phyloP scores from a whole-genome alignment of 2,888 invertebrate genomes.

The Apamea crenata region DNA sequence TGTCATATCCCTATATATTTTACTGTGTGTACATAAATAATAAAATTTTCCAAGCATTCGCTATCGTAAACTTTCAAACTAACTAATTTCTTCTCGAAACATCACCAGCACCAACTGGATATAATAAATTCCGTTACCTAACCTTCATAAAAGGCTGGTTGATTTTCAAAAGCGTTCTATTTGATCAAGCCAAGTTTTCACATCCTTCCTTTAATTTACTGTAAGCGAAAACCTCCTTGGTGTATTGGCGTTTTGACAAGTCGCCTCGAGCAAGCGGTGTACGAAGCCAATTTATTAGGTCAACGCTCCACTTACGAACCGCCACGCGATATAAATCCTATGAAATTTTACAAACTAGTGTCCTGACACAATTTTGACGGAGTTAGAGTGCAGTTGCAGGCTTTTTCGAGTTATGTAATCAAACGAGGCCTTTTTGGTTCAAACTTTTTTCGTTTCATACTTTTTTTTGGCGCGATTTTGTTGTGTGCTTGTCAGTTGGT shows the following conservation, averaged over 20 bases:
- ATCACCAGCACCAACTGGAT: not conserved
- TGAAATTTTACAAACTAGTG: slow-evolving; percentile 53
- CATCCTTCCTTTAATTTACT: slow-evolving; percentile 58
- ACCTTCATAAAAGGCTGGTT: slow-evolving; percentile 45
- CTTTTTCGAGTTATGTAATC: slow-evolving; percentile 19
- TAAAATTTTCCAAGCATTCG: not conserved
- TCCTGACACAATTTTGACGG: slow-evolving; percentile 49
- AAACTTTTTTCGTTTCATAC: slow-evolving; percentile 20
- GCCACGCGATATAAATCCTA: slow-evolving; percentile 54
- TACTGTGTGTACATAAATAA: no score
- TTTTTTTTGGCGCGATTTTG: slow-evolving; percentile 28
- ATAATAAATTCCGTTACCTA: slow-evolving; percentile 28
- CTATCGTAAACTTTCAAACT: slow-evolving; percentile 6
- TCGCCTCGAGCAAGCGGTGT: slow-evolving; percentile 65
- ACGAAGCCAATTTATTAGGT: slow-evolving; percentile 72
- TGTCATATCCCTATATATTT: no score
- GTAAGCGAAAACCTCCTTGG: slow-evolving; percentile 60
- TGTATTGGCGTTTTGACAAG: slow-evolving; percentile 76
- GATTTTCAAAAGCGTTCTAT: slow-evolving; percentile 58
- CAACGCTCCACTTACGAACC: slow-evolving; percentile 67
- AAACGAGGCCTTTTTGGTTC: slow-evolving; percentile 1
- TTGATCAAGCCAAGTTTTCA: slow-evolving; percentile 51
- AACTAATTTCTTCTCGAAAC: slow-evolving; percentile 36
- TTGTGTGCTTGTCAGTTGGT: slow-evolving; percentile 7
- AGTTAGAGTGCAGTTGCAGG: slow-evolving; percentile 15